Evolutionary conservation across 2,888 invertebrate genomes (phyloP), one percentile per base, ranked within the genome.

Genomic region (Tenthredo livida): DNA sequence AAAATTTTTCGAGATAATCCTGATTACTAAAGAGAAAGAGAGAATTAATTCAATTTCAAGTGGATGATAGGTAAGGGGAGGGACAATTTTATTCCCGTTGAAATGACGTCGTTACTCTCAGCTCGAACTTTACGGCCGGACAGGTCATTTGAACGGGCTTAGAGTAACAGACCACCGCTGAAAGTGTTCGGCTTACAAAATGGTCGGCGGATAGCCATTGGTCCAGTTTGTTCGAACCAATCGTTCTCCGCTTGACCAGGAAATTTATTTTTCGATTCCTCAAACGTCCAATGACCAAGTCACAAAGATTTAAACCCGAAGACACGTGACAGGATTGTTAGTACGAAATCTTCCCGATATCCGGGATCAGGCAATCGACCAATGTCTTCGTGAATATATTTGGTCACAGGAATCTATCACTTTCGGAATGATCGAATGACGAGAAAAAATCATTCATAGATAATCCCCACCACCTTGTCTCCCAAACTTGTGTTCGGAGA

Each of bases 91-190:
- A 80, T 80, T 25, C 25, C 40, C 80, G 21, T 80, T 40, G 80
- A 40, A 80, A 80, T 80, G 58, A 80, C 80, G 80, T 80, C 80
- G 80, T 80, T 80, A 80, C 61, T 80, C 80, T 37, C 61, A 40
- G 80, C 40, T 61, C 61, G 80, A 80, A 80, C 80, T 61, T 80
- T 80, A 80, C 21, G 58, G 58, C 80, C 80, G 80, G 58, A 80
- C 37, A 80, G 80, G 61, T 61, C 80, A 80, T 80, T 80, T 54
- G 80, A 80, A 80, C 80, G 80, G 40, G 80, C 80, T 80, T 80
- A 80, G 37, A 80, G 80, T 61, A 80, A 58, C 80, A 80, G 80
- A 61, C 80, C 80, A 80, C 61, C 80, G 40, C 61, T 58, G 58
- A 61, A 80, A 77, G 77, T 77, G 77, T 77, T 50, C 80, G 37